A percentile compares a stretch with the other conserved stretches of the same genome.
phyloP scores from a whole-genome alignment of 2,113 vertebrate genomes.

The Esox niger region DNA sequence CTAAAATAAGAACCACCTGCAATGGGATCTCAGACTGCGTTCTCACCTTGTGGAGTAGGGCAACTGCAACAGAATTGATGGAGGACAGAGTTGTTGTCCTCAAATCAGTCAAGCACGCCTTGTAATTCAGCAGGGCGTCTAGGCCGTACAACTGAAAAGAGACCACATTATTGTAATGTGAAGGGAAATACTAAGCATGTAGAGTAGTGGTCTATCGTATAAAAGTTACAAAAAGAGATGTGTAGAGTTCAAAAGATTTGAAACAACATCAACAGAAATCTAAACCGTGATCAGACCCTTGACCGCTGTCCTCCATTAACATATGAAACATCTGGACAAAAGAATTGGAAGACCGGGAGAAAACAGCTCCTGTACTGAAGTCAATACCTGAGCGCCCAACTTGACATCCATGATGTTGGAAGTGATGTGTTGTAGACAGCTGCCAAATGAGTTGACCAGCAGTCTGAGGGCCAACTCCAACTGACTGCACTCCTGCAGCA shows the following conservation, averaged over 20 bases:
- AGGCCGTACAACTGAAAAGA: conserved; percentile 72
- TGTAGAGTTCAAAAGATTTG: not conserved
- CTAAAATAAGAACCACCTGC: not conserved
- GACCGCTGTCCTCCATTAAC: too few species aligned
- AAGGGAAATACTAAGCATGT: not conserved
- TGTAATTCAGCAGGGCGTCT: conserved; percentile 66
- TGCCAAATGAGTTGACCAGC: conserved; percentile 73
- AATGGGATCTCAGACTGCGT: not conserved
- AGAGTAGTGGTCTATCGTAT: not conserved
- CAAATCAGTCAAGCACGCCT: conserved; percentile 64
- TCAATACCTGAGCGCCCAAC: conserved; percentile 62
- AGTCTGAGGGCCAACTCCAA: conserved; percentile 82
- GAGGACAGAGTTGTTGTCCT: conserved; percentile 66
- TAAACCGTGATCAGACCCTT: not conserved
- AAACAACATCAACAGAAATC: not conserved
- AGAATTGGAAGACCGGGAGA: too few species aligned
- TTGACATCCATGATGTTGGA: conserved; percentile 77
- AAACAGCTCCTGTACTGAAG: not conserved
- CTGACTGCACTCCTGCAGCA: conserved; percentile 89
- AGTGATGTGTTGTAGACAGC: conserved; percentile 81
- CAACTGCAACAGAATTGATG: conserved; percentile 69
- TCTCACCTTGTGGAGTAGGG: conserved; percentile 88
- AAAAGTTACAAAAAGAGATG: too few species aligned
- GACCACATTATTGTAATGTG: not conserved
- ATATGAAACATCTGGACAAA: too few species aligned